Percentiles rank a stretch among this genome's conserved stretches.
These are phyloP conservation scores for Cephalopholis sonnerati DNA, from an alignment of 2,113 vertebrate species.

Conservation along the genomic window DNA sequence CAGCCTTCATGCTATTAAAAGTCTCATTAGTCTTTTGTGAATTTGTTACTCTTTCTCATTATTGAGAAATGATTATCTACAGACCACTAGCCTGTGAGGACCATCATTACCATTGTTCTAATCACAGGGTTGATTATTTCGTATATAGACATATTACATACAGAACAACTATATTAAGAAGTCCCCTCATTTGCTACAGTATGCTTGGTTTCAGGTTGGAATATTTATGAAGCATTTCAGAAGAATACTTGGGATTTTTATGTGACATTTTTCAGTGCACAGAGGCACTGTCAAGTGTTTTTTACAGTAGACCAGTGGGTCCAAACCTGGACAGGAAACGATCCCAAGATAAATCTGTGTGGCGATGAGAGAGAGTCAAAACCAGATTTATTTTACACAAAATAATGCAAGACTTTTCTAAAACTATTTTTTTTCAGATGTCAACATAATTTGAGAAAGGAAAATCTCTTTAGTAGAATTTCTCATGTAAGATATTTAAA, in stretches of 20 bases:
- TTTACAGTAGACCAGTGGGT: background rate
- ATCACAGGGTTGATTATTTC: conserved; percentile 36
- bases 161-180: background rate
- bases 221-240: background rate
- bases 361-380: background rate
- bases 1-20: conserved; percentile 29
- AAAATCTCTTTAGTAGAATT: too few relatives aligned
- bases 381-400: too few relatives aligned
- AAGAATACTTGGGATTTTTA: background rate
- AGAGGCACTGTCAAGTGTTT: background rate
- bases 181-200: background rate
- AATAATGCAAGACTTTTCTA: too few relatives aligned
- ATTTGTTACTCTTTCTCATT: conserved; percentile 62
- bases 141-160: background rate
- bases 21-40: conserved; percentile 53
- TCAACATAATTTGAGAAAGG: too few relatives aligned
- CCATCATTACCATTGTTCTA: conserved; percentile 33
- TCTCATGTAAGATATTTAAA: too few relatives aligned
- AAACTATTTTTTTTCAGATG: too few relatives aligned
- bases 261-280: background rate
- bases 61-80: conserved; percentile 47
- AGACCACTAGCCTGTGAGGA: conserved; percentile 34
- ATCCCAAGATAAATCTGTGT: too few relatives aligned
- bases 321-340: too few relatives aligned
- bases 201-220: background rate